Conservation (phyloP, 2,113 vertebrate species). For the Dissostichus mawsoni region DNA sequence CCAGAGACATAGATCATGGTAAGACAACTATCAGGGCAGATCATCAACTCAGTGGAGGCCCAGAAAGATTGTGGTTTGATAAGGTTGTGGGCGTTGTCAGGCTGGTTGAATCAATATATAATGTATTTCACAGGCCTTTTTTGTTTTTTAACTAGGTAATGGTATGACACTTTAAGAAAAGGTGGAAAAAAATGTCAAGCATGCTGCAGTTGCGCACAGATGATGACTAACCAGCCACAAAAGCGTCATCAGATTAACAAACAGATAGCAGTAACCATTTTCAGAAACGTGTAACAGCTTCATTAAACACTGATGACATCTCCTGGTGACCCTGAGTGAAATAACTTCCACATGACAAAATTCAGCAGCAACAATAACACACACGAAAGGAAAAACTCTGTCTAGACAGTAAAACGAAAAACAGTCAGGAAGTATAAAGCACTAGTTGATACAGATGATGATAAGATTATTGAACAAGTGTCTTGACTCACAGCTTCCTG, state of each 20-base stretch:
- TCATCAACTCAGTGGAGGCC: slow-evolving; percentile 40
- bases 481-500: slow-evolving; percentile 32
- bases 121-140: slow-evolving; percentile 5
- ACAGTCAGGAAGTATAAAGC: slow-evolving; percentile 20
- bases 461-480: slow-evolving; percentile 38
- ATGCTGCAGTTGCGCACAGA: slow-evolving; percentile 32
- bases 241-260: slow-evolving; percentile 55
- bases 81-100: not conserved
- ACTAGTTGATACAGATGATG: slow-evolving; percentile 28
- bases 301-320: slow-evolving; percentile 61
- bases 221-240: slow-evolving; percentile 57
- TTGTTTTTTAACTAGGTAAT: slow-evolving; percentile 22
- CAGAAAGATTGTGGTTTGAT: slow-evolving; percentile 32
- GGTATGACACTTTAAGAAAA: slow-evolving; percentile 9
- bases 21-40: slow-evolving; percentile 49
- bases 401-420: slow-evolving; percentile 29
- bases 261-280: slow-evolving; percentile 44
- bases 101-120: slow-evolving; percentile 9
- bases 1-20: slow-evolving; percentile 50
- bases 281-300: slow-evolving; percentile 44
- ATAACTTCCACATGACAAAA: slow-evolving; percentile 43
- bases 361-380: slow-evolving; percentile 12
- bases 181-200: slow-evolving; percentile 32
- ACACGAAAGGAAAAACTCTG: slow-evolving; percentile 5
- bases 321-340: slow-evolving; percentile 38